A percentile compares a stretch with the other conserved stretches of the same genome.
phyloP scores from a whole-genome alignment of 2,113 vertebrate species.

The Nycticryphes semicollaris region DNA sequence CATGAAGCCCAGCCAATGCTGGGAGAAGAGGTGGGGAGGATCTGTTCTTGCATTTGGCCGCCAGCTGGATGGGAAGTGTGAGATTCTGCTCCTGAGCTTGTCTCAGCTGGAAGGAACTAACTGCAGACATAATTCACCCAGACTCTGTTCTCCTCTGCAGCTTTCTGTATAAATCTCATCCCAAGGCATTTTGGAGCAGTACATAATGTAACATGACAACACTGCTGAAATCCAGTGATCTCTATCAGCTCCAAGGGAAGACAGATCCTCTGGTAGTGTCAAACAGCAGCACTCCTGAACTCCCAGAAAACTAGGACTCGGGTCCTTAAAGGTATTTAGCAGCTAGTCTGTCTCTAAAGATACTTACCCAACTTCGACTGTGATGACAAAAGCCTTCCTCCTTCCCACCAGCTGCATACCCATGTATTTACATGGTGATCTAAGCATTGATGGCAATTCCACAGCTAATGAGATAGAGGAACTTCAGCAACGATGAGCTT shows the following conservation, averaged over 20 bases:
- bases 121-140: background rate
- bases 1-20: background rate
- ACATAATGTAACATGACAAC: background rate
- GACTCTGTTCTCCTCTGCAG: background rate
- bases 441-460: background rate
- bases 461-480: background rate
- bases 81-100: background rate
- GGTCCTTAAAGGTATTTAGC: constrained; percentile 3
- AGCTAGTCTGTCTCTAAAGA: background rate
- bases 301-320: background rate
- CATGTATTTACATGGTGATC: background rate
- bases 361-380: background rate
- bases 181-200: background rate
- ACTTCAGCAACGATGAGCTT: background rate
- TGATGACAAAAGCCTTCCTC: background rate
- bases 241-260: background rate
- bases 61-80: background rate
- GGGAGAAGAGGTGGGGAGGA: background rate
- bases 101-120: constrained; percentile 8
- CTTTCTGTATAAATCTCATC: background rate
- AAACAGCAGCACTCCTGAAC: background rate
- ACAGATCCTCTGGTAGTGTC: background rate
- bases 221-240: background rate
- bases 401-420: background rate
- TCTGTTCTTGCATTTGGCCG: background rate